Base-by-base conservation (phyloP, 2,113 vertebrate genomes). In the Ramphastos sulfuratus region DNA sequence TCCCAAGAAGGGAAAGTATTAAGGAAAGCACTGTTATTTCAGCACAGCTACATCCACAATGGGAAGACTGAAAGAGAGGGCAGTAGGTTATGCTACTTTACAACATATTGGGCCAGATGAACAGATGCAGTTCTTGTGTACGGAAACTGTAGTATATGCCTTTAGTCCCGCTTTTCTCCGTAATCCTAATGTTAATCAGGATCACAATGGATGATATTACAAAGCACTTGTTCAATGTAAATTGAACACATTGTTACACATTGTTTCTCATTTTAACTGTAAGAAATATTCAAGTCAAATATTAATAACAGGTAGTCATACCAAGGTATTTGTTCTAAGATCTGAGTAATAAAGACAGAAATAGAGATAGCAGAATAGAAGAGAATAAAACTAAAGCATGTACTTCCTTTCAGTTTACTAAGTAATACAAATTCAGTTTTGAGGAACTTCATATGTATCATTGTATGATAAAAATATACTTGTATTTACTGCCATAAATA, bases 21-120 rank as follows among this genome's bases (percentile, higher is more conserved):
- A 85, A 80, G 37, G 19, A 65, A 87, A 60, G 52, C 44, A 61
- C 39, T 58, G 66, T 84, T 93, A 79, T 67, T 93, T 69, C 77
- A 78, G 23, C 59, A 88, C 54, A 78, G 65, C 61, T 81, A 88
- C 86, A 60, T 37, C 70, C 81, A 87, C 89, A 82, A 79, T 4
- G 28, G 46, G 86, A 90, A 59, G 52, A 50, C 66, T 82, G 59
- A 86, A 35, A 18, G 71, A 81, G 58, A 91, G 82, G 93, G 78
- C 87, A 92, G 75, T 58, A 94, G 89, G 94, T 91, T 89, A 79
- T 66, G 87, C 50, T 76, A 66, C 82, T 76, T 95, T 63, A 84
- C 48, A 92, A 78, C 58, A n/a, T 20, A 63, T 12, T 1, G 3
- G 59, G 71, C 42, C 84, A 73, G 64, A 79, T 28, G 86, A 93